phyloP scores from a whole-genome alignment of 2,797 vertebrate genomes.

The Anisognathus igniventris region DNA sequence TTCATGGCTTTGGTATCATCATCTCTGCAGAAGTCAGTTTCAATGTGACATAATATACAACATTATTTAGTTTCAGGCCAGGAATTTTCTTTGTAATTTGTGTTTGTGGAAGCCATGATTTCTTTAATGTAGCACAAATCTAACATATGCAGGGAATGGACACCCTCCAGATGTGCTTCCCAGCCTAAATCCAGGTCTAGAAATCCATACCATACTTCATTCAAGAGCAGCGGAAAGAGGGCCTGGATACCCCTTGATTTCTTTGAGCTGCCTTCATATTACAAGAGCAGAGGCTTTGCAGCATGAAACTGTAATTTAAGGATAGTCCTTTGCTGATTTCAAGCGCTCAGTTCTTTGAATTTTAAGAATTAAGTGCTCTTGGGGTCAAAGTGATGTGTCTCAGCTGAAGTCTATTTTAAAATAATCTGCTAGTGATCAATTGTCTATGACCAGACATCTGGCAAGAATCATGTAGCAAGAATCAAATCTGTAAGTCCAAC shows the following conservation, averaged over 20 bases:
- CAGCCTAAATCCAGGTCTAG: conserved; percentile 7
- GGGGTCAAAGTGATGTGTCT: not conserved
- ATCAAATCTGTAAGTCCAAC: not conserved
- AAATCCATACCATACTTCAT: not conserved
- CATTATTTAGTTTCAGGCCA: not conserved
- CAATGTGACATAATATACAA: not conserved
- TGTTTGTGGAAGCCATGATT: not conserved
- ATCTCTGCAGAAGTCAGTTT: not conserved
- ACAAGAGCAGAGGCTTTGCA: not conserved
- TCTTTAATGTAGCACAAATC: not conserved
- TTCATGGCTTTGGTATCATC: not conserved
- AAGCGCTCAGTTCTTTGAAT: not conserved
- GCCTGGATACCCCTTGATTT: not conserved
- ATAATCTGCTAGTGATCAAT: conserved; percentile 1
- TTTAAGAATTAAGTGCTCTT: not conserved
- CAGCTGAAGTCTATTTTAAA: not conserved
- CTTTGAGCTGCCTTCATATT: not conserved
- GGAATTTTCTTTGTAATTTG: not conserved
- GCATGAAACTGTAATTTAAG: not conserved
- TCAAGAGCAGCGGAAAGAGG: not conserved
- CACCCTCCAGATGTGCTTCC: conserved; percentile 4
- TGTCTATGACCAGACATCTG: not conserved
- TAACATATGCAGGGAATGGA: not conserved
- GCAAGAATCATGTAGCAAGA: not conserved
- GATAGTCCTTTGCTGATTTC: not conserved